Conservation (phyloP, 2,797 vertebrate species). For the Danio aesculapii region DNA sequence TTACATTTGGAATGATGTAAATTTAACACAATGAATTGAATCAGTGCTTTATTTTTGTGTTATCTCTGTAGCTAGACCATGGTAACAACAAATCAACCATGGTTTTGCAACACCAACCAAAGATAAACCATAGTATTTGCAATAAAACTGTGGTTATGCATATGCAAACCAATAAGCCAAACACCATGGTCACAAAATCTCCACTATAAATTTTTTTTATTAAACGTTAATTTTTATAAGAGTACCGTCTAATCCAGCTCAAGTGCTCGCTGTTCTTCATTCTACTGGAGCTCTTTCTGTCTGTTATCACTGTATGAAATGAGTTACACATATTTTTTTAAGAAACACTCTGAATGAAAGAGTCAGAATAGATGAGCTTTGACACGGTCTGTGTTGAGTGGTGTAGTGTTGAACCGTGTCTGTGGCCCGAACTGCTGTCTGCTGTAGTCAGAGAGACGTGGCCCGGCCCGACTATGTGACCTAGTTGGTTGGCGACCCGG, state of each 20-base stretch:
- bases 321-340: conserved; percentile 37
- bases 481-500: conserved; percentile 70
- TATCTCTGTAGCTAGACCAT: too few species aligned
- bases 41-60: too few species aligned
- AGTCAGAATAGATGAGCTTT: conserved; percentile 18
- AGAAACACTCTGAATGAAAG: conserved; percentile 6
- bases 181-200: too few species aligned
- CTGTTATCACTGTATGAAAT: neutral
- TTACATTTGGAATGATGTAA: conserved; percentile 59
- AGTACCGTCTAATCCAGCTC: neutral
- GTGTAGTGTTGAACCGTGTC: neutral
- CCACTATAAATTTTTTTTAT: too few species aligned
- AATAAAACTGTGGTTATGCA: too few species aligned
- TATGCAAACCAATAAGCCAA: too few species aligned
- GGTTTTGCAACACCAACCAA: too few species aligned
- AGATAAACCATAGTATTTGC: too few species aligned
- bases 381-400: neutral
- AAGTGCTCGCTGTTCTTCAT: conserved; percentile 41
- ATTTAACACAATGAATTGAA: neutral
- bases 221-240: too few species aligned
- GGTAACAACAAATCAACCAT: too few species aligned
- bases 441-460: conserved; percentile 55
- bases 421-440: conserved; percentile 10
- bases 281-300: conserved; percentile 17
- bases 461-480: conserved; percentile 61